Evolutionary conservation across 2,797 vertebrate species (phyloP), one percentile per base, ranked within the genome.

Genomic region (Botia kubotai): DNA sequence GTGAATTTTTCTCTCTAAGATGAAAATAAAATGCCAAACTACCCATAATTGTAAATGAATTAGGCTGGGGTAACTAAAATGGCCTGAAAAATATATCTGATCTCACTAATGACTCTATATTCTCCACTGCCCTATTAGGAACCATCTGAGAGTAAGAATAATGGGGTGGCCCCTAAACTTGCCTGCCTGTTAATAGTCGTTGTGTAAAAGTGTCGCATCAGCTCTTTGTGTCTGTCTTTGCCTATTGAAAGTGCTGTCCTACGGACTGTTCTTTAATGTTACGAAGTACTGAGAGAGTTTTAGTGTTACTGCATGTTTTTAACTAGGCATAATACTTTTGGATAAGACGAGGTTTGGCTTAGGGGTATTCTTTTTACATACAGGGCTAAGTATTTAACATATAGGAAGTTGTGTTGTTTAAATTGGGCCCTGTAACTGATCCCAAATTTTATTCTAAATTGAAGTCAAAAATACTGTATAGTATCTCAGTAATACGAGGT

Each of bases 191-290:
- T 92, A 93, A 91, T 92, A 80, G 85, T 81, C 85, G 65, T 58
- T 87, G 79, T 75, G 79, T 74, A 71, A 84, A 93, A 92, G 79
- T 90, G 93, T 92, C 90, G 88, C 70, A 82, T 93, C 94, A 94
- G 94, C 80, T 85, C 67, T 67, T 52, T 68, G 62, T 79, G 81
- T 14, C 83, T 72, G 81, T 89, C 90, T 92, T 93, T 89, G 90
- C 83, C 89, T 89, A 92, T 90, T 88, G 82, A 89, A 57, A 60
- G 80, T 39, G 53, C 21, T 72, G 21, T 90, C 89, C 90, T 91
- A 87, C 69, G 83, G 86, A 73, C 39, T 85, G 88, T 46, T 46
- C 88, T 90, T 93, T 88, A 89, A 46, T 46, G 43, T 46, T 46
- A 46, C 43, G 8, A 46, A 46, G 43, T 11, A 46, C 43, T 46